Evolutionary conservation across 2,113 vertebrate species (phyloP).

Genomic region (Seriola dumerili): DNA sequence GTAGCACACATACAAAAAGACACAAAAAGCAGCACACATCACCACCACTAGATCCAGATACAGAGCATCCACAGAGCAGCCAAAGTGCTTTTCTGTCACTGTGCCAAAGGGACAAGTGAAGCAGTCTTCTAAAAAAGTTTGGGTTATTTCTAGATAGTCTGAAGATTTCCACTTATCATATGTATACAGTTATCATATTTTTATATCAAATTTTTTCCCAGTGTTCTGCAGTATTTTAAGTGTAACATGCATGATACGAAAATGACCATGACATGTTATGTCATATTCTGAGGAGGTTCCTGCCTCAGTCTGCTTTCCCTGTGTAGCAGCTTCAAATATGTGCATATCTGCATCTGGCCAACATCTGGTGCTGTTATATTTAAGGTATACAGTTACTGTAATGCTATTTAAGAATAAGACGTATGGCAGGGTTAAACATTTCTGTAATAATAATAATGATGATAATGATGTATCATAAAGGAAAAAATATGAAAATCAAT

Average conservation of each 20-base stretch:
- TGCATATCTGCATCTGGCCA: neutral
- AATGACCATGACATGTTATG: neutral
- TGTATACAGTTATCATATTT: neutral
- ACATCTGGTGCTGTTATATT: neutral
- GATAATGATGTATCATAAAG: neutral
- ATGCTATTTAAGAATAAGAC: neutral
- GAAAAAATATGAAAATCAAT: neutral
- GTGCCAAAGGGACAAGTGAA: neutral
- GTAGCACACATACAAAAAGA: neutral
- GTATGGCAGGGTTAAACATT: neutral
- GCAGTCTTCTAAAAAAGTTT: neutral
- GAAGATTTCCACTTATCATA: neutral
- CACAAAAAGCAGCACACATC: neutral
- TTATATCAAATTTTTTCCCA: neutral
- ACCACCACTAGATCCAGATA: neutral
- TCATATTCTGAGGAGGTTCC: neutral
- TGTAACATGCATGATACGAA: neutral
- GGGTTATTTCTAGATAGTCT: neutral
- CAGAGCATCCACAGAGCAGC: neutral
- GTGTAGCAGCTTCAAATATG: neutral
- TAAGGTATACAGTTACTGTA: neutral
- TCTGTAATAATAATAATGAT: too few relatives aligned
- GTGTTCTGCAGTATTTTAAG: neutral
- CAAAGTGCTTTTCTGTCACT: neutral
- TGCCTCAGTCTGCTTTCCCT: neutral